Base-by-base conservation (phyloP, 30 jellyfish, hydroid and myxozoan species). In the Hydractinia echinata region DNA sequence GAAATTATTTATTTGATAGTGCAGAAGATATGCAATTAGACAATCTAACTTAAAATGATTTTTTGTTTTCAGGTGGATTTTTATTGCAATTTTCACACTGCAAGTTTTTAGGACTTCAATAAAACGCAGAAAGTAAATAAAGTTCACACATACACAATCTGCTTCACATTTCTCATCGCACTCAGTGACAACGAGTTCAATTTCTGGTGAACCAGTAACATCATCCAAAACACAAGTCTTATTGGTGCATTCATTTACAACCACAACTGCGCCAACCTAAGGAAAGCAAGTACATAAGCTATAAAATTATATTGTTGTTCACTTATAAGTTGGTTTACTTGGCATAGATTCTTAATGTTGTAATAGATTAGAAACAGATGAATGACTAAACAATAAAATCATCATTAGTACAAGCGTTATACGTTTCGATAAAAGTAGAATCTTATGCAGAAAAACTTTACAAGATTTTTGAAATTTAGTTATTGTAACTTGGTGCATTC, bases 61-160 rank as follows among this genome's bases (percentile, higher is more conserved):
- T 30, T 30, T 30, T 30, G 44, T 30, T 30, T 30, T 30, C 44
- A 30, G 44, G 44, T 30, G 44, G 44, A 2, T 30, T 30, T 30
- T 1, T 30, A 30, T 30, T 30, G 44, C 2, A 30, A 30, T 30
- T 30, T 30, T 30, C 44, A 30, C 44, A 30, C 44, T 30, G 44
- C 2, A 30, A 30, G 44, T 30, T 30, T 30, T 2, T 30, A 30
- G 44, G 44, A 30, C 44, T 30, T 30, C 44, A 30, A 30, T 30
- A 30, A 30, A 30, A 30, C 44, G 69, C 15, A 58, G 69, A 11
- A 58, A 18, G 69, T 11, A 58, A 30, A 30, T 30, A 30, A 30
- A 30, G 44, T 30, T 30, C n/a, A 51, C n/a, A 77, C 85, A 18
- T 77, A 77, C 85, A 77, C 85, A 77, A 55, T 60, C 80, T 9